Base-by-base conservation (phyloP, 37 sponge, comb jelly and placozoan genomes). In the Cladorhizidae sp. region DNA sequence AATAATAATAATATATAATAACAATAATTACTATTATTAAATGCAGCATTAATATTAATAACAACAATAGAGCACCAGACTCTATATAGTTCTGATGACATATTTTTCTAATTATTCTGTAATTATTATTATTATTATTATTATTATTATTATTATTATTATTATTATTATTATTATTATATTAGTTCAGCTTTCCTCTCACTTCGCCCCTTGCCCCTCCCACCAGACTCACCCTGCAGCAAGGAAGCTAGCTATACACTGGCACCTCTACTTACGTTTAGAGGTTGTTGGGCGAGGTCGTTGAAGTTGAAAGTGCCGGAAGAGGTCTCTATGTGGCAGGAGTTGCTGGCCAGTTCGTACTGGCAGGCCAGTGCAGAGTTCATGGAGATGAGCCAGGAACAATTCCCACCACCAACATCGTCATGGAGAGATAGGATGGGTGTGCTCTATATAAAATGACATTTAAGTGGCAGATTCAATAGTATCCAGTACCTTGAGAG, bases 231-330 rank as follows among this genome's bases (percentile, higher is more conserved):
- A 64, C 7, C 26, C 57, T 52, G 32, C 26, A 28, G 17, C 17
- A 31, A 28, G n/a, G n/a, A n/a, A n/a, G n/a, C n/a, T n/a, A n/a
- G n/a, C n/a, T n/a, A n/a, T n/a, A n/a, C n/a, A n/a, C n/a, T n/a
- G n/a, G n/a, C n/a, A n/a, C n/a, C n/a, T n/a, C n/a, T 8, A 57
- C 33, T 28, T 36, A 33, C 50, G 3, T 8, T 32, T 51, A 36
- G 51, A n/a, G 69, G 29, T 18, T 67, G 40, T 5, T 50, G 57
- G 70, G 72, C 81, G 22, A 80, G 68, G 28, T 70, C 54, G 18
- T 29, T 70, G 58, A 80, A 80, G 81, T 80, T 68, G 55, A 31
- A 67, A 12, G 12, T 38, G 17, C 72, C 71, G 21, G 57, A 29
- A 36, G 81, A 49, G 20, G 67, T 65, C 67, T 59, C 43, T 22